These are phyloP conservation scores for Cebidichthys violaceus DNA, from an alignment of 2,113 vertebrate species.

Conservation along the genomic window DNA sequence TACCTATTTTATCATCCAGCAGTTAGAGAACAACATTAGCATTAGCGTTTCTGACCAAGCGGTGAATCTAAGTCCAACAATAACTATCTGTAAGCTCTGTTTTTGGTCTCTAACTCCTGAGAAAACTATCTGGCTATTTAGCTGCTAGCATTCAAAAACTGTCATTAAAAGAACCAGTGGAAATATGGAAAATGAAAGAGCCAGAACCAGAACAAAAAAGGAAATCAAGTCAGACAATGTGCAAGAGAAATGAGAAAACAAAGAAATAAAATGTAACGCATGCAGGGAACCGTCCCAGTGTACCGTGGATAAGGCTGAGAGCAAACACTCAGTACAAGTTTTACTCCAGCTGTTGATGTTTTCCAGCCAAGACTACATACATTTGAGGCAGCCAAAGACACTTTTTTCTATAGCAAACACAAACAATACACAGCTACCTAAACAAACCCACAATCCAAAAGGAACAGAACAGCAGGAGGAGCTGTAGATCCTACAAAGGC, in stretches of 20 bases:
- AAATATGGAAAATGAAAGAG: neutral
- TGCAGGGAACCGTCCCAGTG: neutral
- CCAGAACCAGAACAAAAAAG: neutral
- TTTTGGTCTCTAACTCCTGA: neutral
- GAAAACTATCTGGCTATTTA: neutral
- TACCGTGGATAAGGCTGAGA: neutral
- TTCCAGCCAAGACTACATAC: neutral
- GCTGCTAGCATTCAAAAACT: neutral
- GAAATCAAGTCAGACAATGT: neutral
- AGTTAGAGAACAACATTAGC: neutral
- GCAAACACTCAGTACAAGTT: slow-evolving; percentile 4
- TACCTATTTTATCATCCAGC: too few relatives aligned
- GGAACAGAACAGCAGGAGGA: slow-evolving; percentile 40
- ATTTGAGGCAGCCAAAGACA: neutral
- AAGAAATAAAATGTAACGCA: neutral
- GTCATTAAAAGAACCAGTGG: neutral
- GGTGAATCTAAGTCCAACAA: neutral
- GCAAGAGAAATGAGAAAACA: neutral
- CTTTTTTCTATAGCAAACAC: neutral
- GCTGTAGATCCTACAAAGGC: neutral
- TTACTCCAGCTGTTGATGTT: slow-evolving; percentile 18
- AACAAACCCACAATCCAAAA: slow-evolving; percentile 45
- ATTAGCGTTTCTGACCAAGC: neutral
- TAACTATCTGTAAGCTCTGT: neutral
- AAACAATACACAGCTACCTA: slow-evolving; percentile 29